Conservation (phyloP, 2,797 vertebrate species). For the Protonibea diacanthus region DNA sequence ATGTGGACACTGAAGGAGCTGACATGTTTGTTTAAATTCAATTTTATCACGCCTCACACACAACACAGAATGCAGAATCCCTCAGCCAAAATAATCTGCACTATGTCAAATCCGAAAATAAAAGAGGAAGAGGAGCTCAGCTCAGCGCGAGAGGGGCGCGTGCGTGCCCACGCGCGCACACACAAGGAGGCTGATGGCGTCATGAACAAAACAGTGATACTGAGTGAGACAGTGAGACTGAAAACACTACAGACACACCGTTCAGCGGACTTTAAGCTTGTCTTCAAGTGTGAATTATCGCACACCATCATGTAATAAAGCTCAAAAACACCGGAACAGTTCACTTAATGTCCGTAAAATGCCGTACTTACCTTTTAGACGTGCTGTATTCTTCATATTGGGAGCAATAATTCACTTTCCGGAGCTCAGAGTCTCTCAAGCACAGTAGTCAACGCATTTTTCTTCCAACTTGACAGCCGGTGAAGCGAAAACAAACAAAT, state of each 20-base stretch:
- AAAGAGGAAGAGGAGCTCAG: not conserved
- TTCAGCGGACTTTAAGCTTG: not conserved
- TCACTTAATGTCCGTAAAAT: not conserved
- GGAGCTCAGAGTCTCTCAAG: not conserved
- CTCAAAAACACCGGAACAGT: not conserved
- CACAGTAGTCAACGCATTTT: too few relatives aligned
- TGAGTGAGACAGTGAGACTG: too few relatives aligned
- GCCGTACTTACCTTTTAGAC: not conserved
- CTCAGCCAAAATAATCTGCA: conserved; percentile 14
- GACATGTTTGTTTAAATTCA: too few relatives aligned
- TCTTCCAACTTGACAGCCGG: not conserved
- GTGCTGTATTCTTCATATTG: rapidly evolving
- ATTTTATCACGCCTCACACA: not conserved
- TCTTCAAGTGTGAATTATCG: rapidly evolving
- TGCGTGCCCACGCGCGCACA: not conserved
- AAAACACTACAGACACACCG: not conserved
- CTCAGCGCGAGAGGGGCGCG: not conserved
- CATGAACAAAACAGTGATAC: not conserved
- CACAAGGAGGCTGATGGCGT: not conserved
- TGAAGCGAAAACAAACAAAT: too few relatives aligned
- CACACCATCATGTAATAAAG: not conserved
- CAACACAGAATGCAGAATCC: conserved; percentile 19
- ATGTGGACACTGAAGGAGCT: not conserved
- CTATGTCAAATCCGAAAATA: not conserved
- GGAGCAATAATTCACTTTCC: not conserved